Base-by-base conservation (phyloP, 1,140 invertebrate genomes). In the Gryon sp. region DNA sequence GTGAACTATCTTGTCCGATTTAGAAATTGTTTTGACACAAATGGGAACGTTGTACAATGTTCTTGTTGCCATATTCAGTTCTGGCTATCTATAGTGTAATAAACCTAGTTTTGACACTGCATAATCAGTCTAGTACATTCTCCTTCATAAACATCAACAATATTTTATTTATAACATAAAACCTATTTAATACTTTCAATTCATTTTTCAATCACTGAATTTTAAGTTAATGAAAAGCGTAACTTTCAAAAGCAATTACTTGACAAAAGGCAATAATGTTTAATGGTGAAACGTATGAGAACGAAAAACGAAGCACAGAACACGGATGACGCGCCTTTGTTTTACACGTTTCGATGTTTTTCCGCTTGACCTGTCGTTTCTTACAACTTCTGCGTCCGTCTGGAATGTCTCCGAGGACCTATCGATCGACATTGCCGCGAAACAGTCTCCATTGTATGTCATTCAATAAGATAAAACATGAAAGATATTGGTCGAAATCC, bases 391-490 rank as follows among this genome's bases (percentile, higher is more conserved):
- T 43, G 50, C 40, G 45, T 45, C 53, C 43, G 34, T 63, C 32
- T 60, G 38, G 15, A 59, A 70, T 77, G 55, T 69, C 68, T 60
- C 41, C 4, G 11, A 36, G 15, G 50, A 55, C 20, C 46, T 45
- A 78, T 73, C 53, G 75, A 78, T 73, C 48, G 75, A 15, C 12
- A 12, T 68, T 73, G 11, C 34, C 43, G 12, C 48, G 34, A 41
- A 72, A 73, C 32, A 53, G 50, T 60, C 68, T 73, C 50, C 24
- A 68, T 73, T 77, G 53, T 40, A 60, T 46, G 60, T 68, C 68
- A 73, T 62, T 73, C 66, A 50, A 59, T 46, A 41, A 75, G 48
- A 62, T 48, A 38, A 74, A 65, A 74, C 36, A 53, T 53, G 45
- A 60, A 74, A 60, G 52, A 65, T 63, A 74, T 66, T 74, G 53